Conservation (phyloP, 2,888 invertebrate genomes). For the Bugulina stolonifera region DNA sequence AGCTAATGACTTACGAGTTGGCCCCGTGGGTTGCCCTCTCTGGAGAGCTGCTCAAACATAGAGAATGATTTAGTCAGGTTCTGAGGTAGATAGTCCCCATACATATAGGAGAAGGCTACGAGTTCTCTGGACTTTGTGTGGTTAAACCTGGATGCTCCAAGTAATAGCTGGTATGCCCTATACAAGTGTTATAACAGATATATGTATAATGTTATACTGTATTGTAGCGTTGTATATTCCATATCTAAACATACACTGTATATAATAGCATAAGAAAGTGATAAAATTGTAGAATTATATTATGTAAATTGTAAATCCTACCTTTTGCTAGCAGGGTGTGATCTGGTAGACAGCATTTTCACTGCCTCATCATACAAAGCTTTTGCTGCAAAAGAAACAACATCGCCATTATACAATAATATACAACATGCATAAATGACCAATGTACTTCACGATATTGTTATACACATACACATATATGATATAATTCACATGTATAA, state of each 20-base stretch:
- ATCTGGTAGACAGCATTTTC: not conserved
- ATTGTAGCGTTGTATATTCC: no score
- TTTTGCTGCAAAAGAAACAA: not conserved
- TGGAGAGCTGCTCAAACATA: slow-evolving; percentile 70
- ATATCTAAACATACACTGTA: not conserved
- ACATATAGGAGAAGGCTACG: slow-evolving; percentile 79
- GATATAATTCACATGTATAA: no score
- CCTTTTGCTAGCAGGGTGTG: not conserved
- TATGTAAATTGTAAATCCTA: not conserved
- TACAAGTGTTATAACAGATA: no score
- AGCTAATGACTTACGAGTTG: slow-evolving; percentile 66
- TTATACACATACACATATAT: no score
- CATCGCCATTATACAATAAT: no score
- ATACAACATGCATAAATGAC: no score
- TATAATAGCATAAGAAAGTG: not conserved
- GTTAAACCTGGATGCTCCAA: slow-evolving; percentile 73
- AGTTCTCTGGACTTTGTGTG: slow-evolving; percentile 75
- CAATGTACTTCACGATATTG: no score
- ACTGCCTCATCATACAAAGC: slow-evolving; percentile 1
- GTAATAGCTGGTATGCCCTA: slow-evolving; percentile 69
- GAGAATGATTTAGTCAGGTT: slow-evolving; percentile 69
- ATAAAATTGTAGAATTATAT: not conserved
- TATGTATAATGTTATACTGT: no score
- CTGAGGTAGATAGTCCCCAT: slow-evolving; percentile 73
- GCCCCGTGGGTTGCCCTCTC: slow-evolving; percentile 75